These are phyloP conservation scores for Semnopithecus entellus DNA, from an alignment of 2,113 vertebrate genomes.

Conservation along the genomic window DNA sequence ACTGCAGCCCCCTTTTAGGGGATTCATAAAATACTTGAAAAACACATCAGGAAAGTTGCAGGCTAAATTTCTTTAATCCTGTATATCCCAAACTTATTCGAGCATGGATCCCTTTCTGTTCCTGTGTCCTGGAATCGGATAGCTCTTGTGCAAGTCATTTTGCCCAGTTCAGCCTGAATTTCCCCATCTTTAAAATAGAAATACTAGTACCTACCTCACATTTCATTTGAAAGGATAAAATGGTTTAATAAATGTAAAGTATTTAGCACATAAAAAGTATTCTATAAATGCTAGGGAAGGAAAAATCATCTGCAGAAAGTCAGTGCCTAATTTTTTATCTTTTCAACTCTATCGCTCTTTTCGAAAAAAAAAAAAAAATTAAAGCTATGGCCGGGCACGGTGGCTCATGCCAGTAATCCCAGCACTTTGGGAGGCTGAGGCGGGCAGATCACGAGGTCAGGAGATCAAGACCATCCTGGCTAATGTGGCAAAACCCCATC, in stretches of 20 bases:
- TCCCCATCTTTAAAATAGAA: neutral
- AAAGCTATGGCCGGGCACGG: neutral
- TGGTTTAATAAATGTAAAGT: neutral
- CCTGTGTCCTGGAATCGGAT: neutral
- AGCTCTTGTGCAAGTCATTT: neutral
- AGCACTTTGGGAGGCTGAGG: too few relatives aligned
- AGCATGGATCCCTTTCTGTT: neutral
- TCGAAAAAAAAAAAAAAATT: neutral
- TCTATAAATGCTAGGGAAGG: neutral
- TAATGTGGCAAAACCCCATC: too few relatives aligned
- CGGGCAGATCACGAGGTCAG: too few relatives aligned
- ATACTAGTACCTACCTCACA: neutral
- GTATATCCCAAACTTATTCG: neutral
- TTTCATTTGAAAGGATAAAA: neutral
- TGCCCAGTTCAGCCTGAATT: neutral
- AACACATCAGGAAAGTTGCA: neutral
- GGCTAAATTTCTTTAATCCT: neutral
- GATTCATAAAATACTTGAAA: neutral
- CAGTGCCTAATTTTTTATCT: neutral
- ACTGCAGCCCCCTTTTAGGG: neutral
- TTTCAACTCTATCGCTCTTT: neutral
- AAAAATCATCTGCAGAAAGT: neutral
- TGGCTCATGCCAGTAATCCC: too few relatives aligned
- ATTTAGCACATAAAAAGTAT: neutral
- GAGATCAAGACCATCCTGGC: too few relatives aligned